A percentile compares a stretch with the other conserved stretches of the same genome.
These are phyloP conservation scores for Philotrypesis tridentata DNA, from an alignment of 1,140 invertebrate genomes.

Conservation along the genomic window DNA sequence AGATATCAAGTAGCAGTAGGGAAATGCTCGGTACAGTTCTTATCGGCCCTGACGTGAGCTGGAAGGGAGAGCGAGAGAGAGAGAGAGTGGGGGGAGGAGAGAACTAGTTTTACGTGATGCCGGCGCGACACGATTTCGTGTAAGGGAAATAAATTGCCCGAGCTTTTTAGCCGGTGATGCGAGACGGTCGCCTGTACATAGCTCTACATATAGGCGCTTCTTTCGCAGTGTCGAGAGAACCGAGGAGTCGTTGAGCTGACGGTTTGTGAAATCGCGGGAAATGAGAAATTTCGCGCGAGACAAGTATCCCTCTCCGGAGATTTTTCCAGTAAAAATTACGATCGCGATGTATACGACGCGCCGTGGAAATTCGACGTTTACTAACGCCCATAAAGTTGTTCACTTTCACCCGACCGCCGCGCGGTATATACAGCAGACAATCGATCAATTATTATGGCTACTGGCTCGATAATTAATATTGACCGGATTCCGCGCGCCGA, in stretches of 20 bases:
- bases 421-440: no score
- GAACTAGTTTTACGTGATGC: neutral
- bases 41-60: neutral
- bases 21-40: conserved; percentile 10
- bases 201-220: neutral
- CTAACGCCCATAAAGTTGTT: no score
- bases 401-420: no score
- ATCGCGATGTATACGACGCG: no score
- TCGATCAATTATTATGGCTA: no score
- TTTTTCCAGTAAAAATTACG: no score
- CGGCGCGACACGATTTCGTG: neutral
- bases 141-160: neutral
- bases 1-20: conserved; percentile 10
- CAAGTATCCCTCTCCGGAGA: neutral
- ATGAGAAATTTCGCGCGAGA: neutral
- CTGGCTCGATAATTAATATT: no score
- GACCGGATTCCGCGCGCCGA: no score
- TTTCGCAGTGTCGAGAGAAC: neutral
- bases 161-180: conserved; percentile 4
- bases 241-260: neutral
- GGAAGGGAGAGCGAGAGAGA: no score
- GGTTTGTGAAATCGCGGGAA: neutral
- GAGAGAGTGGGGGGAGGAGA: neutral
- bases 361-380: no score
- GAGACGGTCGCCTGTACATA: neutral